Percentiles rank a stretch among this genome's conserved stretches.
Conservation (phyloP, 2,888 invertebrate species). For the Thecophora atra region DNA sequence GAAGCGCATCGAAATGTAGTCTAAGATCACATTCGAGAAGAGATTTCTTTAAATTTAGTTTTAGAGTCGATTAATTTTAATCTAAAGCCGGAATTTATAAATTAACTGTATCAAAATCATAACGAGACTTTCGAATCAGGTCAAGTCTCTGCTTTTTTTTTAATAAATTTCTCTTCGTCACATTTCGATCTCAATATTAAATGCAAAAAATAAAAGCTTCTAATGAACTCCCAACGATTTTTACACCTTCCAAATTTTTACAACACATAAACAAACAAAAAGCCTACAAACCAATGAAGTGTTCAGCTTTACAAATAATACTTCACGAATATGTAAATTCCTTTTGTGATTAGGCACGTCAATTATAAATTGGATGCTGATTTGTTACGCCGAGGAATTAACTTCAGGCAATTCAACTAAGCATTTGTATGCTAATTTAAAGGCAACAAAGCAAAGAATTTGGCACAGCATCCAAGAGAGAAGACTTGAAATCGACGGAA, state of each 20-base stretch:
- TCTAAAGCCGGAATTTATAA: not conserved
- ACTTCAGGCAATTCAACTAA: constrained; percentile 11
- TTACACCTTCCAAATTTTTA: constrained; percentile 16
- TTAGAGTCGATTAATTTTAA: not conserved
- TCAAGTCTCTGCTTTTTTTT: not conserved
- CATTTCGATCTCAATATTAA: not conserved
- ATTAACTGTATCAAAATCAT: not conserved
- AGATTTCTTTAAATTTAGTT: not conserved
- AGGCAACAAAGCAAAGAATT: not conserved
- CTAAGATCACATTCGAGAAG: not conserved
- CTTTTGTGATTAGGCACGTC: constrained; percentile 3
- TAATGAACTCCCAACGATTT: constrained; percentile 22
- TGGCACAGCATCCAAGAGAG: constrained; percentile 17
- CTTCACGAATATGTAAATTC: constrained; percentile 24
- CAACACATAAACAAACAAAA: not conserved
- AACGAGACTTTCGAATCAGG: no score
- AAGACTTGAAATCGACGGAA: constrained; percentile 1
- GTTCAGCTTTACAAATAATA: not conserved
- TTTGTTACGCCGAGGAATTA: constrained; percentile 1
- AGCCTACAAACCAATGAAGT: not conserved
- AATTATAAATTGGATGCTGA: not conserved
- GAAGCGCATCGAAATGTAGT: not conserved
- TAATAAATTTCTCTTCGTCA: not conserved
- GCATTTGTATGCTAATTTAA: constrained; percentile 13
- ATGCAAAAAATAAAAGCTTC: not conserved